A percentile compares a stretch with the other conserved stretches of the same genome.
Conservation (phyloP, 2,113 vertebrate genomes). For the Cochlearius cochlearius region DNA sequence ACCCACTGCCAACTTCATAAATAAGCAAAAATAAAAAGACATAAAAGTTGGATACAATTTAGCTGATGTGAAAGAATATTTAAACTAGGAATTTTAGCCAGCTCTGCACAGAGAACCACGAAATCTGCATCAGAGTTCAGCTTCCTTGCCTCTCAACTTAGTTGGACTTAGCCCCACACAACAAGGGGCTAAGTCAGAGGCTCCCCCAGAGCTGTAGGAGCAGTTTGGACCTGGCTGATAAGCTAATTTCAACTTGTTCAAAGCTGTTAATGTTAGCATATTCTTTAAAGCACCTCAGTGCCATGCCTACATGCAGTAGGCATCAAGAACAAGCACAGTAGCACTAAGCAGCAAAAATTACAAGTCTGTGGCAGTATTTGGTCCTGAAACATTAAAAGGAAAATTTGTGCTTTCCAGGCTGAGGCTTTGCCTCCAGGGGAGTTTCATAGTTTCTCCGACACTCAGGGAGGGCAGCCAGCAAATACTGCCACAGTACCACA, state of each 20-base stretch:
- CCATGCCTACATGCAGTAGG: background rate
- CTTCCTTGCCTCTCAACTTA: background rate
- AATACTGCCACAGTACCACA: background rate
- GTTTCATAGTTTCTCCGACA: background rate
- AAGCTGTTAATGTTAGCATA: background rate
- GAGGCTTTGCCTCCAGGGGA: background rate
- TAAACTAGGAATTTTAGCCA: background rate
- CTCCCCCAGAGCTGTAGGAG: background rate
- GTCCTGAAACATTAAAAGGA: background rate
- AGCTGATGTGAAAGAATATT: background rate
- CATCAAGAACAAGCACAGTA: background rate
- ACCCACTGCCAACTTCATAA: background rate
- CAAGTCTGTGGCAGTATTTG: background rate
- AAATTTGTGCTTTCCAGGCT: background rate
- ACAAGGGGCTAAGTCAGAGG: background rate
- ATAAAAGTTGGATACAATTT: background rate
- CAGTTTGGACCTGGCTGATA: background rate
- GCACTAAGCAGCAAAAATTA: background rate
- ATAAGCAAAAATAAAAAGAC: background rate
- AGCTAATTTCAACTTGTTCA: background rate
- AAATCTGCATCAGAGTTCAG: background rate
- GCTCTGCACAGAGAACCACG: accelerated
- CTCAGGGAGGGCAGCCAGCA: background rate
- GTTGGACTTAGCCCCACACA: background rate
- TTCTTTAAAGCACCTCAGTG: background rate